A percentile compares a stretch with the other conserved stretches of the same genome.
These are phyloP conservation scores for Palythoa grandis DNA, from an alignment of 92 coral and sea anemone species.

Conservation along the genomic window DNA sequence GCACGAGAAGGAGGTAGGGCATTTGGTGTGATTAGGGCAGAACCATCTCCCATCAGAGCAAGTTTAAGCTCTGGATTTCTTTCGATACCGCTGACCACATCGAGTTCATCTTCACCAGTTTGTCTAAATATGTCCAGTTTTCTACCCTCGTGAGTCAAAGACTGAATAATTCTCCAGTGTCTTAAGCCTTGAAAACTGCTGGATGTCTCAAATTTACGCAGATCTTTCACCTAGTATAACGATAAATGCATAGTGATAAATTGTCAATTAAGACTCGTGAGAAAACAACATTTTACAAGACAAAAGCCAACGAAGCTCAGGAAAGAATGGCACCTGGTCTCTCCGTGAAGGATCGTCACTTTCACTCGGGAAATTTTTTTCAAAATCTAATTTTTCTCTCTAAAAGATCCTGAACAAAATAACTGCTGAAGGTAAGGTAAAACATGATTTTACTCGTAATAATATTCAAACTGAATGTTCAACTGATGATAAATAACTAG, in stretches of 20 bases:
- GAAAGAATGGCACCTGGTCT: too few species aligned
- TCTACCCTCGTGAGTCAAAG: slow-evolving; percentile 58
- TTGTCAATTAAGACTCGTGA: not conserved
- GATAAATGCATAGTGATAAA: not conserved
- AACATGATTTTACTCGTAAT: too few species aligned
- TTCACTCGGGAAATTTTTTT: too few species aligned
- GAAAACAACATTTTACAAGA: not conserved
- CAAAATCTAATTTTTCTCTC: too few species aligned
- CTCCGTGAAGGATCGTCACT: too few species aligned
- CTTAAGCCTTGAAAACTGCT: slow-evolving; percentile 70
- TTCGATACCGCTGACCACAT: slow-evolving; percentile 56
- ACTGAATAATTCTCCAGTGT: slow-evolving; percentile 75
- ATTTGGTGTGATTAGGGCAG: slow-evolving; percentile 75
- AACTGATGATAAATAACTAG: too few species aligned
- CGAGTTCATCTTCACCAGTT: slow-evolving; percentile 52
- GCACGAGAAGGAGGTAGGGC: slow-evolving; percentile 69
- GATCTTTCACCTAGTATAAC: slow-evolving; percentile 57
- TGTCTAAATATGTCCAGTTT: slow-evolving; percentile 54
- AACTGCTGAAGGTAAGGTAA: too few species aligned
- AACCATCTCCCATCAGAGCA: slow-evolving; percentile 79
- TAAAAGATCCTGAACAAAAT: too few species aligned
- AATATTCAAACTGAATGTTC: too few species aligned
- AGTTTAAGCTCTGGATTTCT: slow-evolving; percentile 69
- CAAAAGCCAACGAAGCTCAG: too few species aligned
- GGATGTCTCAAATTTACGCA: slow-evolving; percentile 69